Evolutionary conservation across 2,797 vertebrate genomes (phyloP), one percentile per base, ranked within the genome.

Genomic region (Molossus molossus): DNA sequence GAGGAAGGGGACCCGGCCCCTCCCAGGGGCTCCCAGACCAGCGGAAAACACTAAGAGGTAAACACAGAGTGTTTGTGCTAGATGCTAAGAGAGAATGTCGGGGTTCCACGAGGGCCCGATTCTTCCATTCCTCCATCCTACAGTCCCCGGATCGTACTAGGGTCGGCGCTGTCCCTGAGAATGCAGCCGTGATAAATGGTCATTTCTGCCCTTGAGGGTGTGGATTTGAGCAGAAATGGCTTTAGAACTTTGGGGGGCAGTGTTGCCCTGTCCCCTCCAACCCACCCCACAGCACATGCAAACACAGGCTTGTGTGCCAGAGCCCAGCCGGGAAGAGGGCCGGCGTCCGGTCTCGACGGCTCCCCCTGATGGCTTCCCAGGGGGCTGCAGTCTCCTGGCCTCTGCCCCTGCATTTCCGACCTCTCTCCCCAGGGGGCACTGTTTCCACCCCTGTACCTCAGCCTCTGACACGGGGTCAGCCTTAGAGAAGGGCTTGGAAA

Each of bases 231-330:
- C 67, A 37, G 45, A 91, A 69, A 17, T 33, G n/a, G 75, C 45
- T 72, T 58, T 50, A 37, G 37, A 62, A 53, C 3, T 14, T 12
- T 2, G 6, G n/a, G 25, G 58, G 2, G 4, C 8, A 4, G 48
- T 5, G 3, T 4, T 53, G 40, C 40, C 83, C 40, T 55, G 60
- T 6, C 10, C 14, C 21, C 3, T 2, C 53, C 23, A 53, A 25
- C 53, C 9, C 20, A 1, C 6, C 17, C 37, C 10, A 6, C 1
- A 3, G 15, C 18, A 5, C 53, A 55, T 0, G 18, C 0, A 2
- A 67, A 25, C 33, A 15, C 48, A 12, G 1, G 4, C 72, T 9
- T 27, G 9, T 18, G 67, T 33, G n/a, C 9, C 1, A 27, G 67
- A 21, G 14, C 21, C 50, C 76, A 0, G 53, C 76, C 55, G 65